phyloP scores from a whole-genome alignment of 2,113 vertebrate genomes.

The Perca flavescens region DNA sequence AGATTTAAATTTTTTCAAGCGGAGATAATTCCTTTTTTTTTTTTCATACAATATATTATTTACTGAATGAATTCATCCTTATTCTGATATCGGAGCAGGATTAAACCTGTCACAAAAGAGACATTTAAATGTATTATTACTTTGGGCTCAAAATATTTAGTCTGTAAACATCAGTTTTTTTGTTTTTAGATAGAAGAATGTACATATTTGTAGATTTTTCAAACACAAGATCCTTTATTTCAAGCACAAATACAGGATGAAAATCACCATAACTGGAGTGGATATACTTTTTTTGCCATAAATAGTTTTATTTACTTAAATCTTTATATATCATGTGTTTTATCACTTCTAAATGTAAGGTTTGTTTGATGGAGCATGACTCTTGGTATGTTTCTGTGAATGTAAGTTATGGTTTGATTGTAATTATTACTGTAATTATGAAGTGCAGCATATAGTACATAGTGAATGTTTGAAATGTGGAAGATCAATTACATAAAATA shows the following conservation, averaged over 20 bases:
- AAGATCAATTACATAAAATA: not conserved
- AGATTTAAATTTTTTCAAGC: not conserved
- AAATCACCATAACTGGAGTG: not conserved
- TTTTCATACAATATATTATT: not conserved
- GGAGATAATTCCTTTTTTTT: not conserved
- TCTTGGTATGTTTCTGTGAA: not conserved
- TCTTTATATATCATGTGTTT: not conserved
- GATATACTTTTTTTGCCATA: not conserved
- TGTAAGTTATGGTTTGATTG: not conserved
- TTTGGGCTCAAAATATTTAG: not conserved
- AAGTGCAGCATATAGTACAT: not conserved
- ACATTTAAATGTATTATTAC: too few relatives aligned
- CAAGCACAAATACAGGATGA: not conserved
- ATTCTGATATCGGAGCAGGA: not conserved
- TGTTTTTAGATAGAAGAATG: not conserved
- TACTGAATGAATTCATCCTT: not conserved
- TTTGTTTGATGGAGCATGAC: not conserved
- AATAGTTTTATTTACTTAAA: not conserved
- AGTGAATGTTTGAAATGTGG: not conserved
- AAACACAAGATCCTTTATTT: not conserved
- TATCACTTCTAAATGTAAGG: not conserved
- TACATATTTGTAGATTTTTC: not conserved
- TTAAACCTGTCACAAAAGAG: not conserved
- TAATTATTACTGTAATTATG: not conserved
- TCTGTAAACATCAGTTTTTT: not conserved